Conservation (phyloP, 2,888 invertebrate species). For the Junonia oenone region DNA sequence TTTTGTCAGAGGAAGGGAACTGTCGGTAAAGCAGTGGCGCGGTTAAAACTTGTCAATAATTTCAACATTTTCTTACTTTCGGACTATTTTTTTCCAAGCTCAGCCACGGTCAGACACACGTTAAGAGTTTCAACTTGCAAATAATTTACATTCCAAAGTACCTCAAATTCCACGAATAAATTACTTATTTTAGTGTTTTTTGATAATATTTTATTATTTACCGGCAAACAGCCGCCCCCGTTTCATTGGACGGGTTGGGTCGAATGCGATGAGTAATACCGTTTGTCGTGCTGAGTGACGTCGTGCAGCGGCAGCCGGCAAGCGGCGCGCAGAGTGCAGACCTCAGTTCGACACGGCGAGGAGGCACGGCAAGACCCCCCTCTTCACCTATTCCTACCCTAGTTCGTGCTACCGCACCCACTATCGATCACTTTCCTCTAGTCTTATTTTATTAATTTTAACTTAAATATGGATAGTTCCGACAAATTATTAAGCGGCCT, state of each 20-base stretch:
- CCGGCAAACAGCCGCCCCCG: slow-evolving; percentile 41
- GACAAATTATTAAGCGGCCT: slow-evolving; percentile 57
- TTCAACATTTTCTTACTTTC: slow-evolving; percentile 36
- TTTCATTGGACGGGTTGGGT: slow-evolving; percentile 40
- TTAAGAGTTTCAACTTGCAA: not conserved
- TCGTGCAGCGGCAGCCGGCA: slow-evolving; percentile 54
- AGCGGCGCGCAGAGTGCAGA: slow-evolving; percentile 38
- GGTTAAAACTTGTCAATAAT: slow-evolving; percentile 46
- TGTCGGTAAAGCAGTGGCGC: slow-evolving; percentile 54
- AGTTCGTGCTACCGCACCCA: slow-evolving; percentile 47
- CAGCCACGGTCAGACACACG: not conserved
- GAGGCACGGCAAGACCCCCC: slow-evolving; percentile 62
- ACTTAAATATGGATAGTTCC: slow-evolving; percentile 54
- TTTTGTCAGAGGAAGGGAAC: not conserved
- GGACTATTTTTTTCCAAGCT: slow-evolving; percentile 18
- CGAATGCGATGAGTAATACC: slow-evolving; percentile 67
- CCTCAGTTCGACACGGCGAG: slow-evolving; percentile 63
- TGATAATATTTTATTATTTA: slow-evolving; percentile 16
- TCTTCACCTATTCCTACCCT: slow-evolving; percentile 36
- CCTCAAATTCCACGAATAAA: not conserved
- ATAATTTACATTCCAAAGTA: slow-evolving; percentile 1
- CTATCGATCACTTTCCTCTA: slow-evolving; percentile 48
- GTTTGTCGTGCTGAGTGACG: slow-evolving; percentile 69
- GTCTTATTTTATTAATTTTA: slow-evolving; percentile 36
- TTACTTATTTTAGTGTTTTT: slow-evolving; percentile 2